Evolutionary conservation across 2,113 vertebrate species (phyloP).

Genomic region (Labrus mixtus): DNA sequence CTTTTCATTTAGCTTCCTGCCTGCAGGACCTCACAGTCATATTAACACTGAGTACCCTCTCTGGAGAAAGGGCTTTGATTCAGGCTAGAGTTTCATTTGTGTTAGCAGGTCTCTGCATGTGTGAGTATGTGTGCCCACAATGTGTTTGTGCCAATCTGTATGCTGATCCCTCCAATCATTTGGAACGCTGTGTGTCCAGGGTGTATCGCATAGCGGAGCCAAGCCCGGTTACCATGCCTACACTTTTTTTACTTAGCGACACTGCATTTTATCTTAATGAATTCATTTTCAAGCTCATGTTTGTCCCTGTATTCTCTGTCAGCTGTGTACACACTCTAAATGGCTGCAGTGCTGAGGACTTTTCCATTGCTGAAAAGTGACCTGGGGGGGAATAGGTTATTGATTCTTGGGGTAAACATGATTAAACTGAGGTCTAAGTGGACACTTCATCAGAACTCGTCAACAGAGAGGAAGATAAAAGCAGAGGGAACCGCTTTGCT

Average conservation of each 20-base stretch:
- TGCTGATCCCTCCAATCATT: conserved; percentile 43
- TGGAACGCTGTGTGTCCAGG: conserved; percentile 51
- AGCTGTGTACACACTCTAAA: conserved; percentile 82
- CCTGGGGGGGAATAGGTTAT: conserved; percentile 78
- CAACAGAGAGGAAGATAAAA: conserved; percentile 50
- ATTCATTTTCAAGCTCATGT: conserved; percentile 79
- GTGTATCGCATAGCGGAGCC: conserved; percentile 48
- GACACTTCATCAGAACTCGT: conserved; percentile 73
- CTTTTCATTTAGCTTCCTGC: conserved; percentile 66
- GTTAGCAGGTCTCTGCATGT: conserved; percentile 7
- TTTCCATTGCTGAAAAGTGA: conserved; percentile 68
- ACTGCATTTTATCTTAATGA: conserved; percentile 76
- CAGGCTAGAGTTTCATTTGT: conserved; percentile 20
- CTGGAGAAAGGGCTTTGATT: conserved; percentile 53
- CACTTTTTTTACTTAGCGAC: conserved; percentile 60
- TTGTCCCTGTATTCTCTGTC: conserved; percentile 71
- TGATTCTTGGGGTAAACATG: conserved; percentile 73
- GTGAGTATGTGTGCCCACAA: conserved; percentile 8
- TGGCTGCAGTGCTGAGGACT: conserved; percentile 59
- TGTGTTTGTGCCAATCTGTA: background rate
- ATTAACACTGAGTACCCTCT: conserved; percentile 69
- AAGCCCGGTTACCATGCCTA: conserved; percentile 78
- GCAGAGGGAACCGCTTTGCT: background rate
- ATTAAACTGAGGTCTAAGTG: conserved; percentile 77
- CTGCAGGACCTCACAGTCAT: conserved; percentile 72